These are phyloP conservation scores for Melieria omissa DNA, from an alignment of 2,888 invertebrate species.

Conservation along the genomic window DNA sequence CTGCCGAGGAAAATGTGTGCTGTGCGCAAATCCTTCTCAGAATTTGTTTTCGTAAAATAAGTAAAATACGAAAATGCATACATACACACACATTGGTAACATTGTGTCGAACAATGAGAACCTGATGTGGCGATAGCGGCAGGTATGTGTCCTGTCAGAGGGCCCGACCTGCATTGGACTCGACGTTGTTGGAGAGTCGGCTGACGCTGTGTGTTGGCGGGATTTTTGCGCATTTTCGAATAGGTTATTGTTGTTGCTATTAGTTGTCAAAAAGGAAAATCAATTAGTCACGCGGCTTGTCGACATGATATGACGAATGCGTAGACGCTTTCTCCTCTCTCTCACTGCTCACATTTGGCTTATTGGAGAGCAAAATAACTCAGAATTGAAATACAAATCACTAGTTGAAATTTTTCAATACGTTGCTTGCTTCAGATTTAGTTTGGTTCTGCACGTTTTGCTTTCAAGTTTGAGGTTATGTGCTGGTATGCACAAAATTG, in stretches of 20 bases:
- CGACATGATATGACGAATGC: slow-evolving; percentile 49
- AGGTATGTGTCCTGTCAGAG: slow-evolving; percentile 18
- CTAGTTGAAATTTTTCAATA: too few species aligned
- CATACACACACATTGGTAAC: not conserved
- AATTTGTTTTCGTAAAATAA: slow-evolving; percentile 31
- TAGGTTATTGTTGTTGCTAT: slow-evolving; percentile 26
- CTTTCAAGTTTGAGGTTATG: too few species aligned
- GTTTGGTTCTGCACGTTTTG: too few species aligned
- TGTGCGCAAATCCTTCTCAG: slow-evolving; percentile 28
- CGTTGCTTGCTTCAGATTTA: too few species aligned
- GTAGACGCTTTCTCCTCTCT: slow-evolving; percentile 4
- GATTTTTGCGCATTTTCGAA: slow-evolving; percentile 13
- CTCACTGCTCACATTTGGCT: too few species aligned
- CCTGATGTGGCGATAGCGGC: slow-evolving; percentile 31
- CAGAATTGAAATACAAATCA: too few species aligned
- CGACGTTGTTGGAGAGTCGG: not conserved
- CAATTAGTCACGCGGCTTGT: slow-evolving; percentile 57
- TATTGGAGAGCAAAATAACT: too few species aligned
- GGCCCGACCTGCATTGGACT: not conserved
- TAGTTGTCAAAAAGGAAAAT: slow-evolving; percentile 50
- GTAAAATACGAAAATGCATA: slow-evolving; percentile 10
- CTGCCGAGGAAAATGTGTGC: not conserved
- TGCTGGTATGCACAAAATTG: not conserved
- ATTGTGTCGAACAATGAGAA: slow-evolving; percentile 22
- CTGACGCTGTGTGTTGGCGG: slow-evolving; percentile 20